Evolutionary conservation across 2,888 invertebrate genomes (phyloP).

Genomic region (Himalopsyche japonica): DNA sequence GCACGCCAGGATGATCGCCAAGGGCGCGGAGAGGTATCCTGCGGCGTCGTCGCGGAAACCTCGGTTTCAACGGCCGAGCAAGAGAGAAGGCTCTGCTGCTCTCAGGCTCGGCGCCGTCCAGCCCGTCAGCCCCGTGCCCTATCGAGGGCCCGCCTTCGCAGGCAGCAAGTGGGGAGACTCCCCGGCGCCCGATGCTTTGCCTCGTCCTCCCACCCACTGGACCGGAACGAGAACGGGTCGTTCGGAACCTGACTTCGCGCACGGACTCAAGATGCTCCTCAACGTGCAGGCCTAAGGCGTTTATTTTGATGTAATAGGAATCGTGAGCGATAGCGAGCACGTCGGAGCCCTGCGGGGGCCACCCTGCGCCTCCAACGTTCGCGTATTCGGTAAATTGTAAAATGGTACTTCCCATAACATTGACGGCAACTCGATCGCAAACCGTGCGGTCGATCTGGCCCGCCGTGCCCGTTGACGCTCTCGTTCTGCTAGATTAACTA

Average conservation of each 20-base stretch:
- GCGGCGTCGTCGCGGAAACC: slow-evolving; percentile 48
- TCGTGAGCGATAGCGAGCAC: slow-evolving; percentile 7
- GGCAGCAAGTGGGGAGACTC: slow-evolving; percentile 84
- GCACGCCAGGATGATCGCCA: slow-evolving; percentile 26
- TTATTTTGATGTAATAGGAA: background rate
- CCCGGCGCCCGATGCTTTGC: slow-evolving; percentile 76
- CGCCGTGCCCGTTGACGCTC: slow-evolving; percentile 23
- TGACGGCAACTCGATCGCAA: background rate
- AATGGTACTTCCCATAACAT: background rate
- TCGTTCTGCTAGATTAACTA: slow-evolving; percentile 15
- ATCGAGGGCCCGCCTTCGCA: slow-evolving; percentile 52
- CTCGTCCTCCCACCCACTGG: slow-evolving; percentile 83
- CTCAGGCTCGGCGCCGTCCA: slow-evolving; percentile 26
- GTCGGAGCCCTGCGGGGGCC: slow-evolving; percentile 14
- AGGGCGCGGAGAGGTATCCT: slow-evolving; percentile 28
- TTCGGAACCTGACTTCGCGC: slow-evolving; percentile 59
- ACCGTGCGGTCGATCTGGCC: background rate
- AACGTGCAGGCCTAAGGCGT: slow-evolving; percentile 59
- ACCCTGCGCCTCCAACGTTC: background rate
- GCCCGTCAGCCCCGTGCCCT: slow-evolving; percentile 26
- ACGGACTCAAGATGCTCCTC: slow-evolving; percentile 66
- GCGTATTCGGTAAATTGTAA: background rate
- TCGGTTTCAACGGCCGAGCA: slow-evolving; percentile 47
- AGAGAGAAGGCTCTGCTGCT: slow-evolving; percentile 20
- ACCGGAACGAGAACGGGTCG: slow-evolving; percentile 51